A percentile compares a stretch with the other conserved stretches of the same genome.
phyloP scores from a whole-genome alignment of 1,140 invertebrate genomes.

The Monomorium pharaonis region DNA sequence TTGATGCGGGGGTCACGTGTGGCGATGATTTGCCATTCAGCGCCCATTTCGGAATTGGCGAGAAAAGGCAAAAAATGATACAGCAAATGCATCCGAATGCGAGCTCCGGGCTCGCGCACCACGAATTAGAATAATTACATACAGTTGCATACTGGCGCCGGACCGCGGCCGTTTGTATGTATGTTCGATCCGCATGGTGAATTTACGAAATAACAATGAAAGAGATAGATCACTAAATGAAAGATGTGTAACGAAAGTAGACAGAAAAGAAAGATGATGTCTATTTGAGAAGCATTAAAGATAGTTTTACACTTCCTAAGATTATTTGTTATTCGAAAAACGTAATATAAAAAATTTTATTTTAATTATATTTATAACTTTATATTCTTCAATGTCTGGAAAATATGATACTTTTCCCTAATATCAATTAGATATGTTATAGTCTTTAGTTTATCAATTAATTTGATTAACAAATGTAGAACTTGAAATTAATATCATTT shows the following conservation, averaged over 20 bases:
- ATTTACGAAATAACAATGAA: neutral
- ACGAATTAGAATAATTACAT: slow-evolving; percentile 80
- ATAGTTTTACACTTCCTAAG: neutral
- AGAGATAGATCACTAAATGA: slow-evolving; percentile 38
- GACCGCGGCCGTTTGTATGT: neutral
- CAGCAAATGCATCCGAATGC: slow-evolving; percentile 76
- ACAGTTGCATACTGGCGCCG: slow-evolving; percentile 59
- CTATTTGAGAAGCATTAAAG: neutral
- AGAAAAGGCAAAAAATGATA: slow-evolving; percentile 70
- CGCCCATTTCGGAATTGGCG: slow-evolving; percentile 60
- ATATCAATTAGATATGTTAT: no score
- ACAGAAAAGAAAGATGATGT: neutral
- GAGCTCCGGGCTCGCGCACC: slow-evolving; percentile 64
- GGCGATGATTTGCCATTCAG: slow-evolving; percentile 48
- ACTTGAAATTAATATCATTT: neutral
- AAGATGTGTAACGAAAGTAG: neutral
- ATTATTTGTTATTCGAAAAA: neutral
- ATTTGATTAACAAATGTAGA: no score
- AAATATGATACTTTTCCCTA: neutral
- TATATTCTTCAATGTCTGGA: neutral
- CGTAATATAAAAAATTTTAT: neutral
- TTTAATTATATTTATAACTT: neutral
- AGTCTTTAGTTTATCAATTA: no score
- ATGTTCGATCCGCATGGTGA: neutral
- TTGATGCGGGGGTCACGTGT: slow-evolving; percentile 33